These are phyloP conservation scores for Mungos mungo DNA, from an alignment of 2,113 vertebrate genomes.

Conservation along the genomic window DNA sequence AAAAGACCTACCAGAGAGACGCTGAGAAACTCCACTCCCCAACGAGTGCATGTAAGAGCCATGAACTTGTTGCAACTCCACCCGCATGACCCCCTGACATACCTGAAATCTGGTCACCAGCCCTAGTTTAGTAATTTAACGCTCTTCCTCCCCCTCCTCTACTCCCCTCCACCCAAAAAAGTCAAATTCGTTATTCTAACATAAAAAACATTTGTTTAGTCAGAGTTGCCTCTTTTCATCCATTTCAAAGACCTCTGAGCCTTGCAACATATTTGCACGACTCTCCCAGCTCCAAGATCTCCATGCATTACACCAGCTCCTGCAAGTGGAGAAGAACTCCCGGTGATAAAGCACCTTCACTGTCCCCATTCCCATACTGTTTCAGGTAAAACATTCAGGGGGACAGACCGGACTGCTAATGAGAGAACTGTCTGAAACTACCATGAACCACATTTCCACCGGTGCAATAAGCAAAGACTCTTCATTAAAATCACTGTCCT, in stretches of 20 bases:
- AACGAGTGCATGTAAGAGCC: background rate
- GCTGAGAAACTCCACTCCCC: background rate
- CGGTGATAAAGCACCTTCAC: constrained; percentile 60
- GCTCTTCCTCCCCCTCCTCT: too few species aligned
- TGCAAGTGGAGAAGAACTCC: background rate
- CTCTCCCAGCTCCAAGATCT: background rate
- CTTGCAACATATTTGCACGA: background rate
- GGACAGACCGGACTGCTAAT: constrained; percentile 80
- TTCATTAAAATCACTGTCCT: constrained; percentile 84
- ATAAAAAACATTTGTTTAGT: background rate
- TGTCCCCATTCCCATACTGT: constrained; percentile 60
- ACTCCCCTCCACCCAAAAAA: background rate
- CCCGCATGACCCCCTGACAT: background rate
- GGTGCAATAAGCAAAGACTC: constrained; percentile 77
- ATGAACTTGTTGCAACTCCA: background rate
- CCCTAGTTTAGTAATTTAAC: background rate
- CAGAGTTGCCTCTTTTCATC: background rate
- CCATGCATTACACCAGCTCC: background rate
- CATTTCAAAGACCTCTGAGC: background rate
- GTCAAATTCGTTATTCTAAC: background rate
- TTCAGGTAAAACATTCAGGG: constrained; percentile 72
- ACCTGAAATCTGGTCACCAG: background rate
- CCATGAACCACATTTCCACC: constrained; percentile 76
- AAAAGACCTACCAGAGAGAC: background rate
- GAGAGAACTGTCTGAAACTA: constrained; percentile 80